Percentiles rank a stretch among this genome's conserved stretches.
phyloP scores from a whole-genome alignment of 2,888 invertebrate genomes.

The Pteria penguin region DNA sequence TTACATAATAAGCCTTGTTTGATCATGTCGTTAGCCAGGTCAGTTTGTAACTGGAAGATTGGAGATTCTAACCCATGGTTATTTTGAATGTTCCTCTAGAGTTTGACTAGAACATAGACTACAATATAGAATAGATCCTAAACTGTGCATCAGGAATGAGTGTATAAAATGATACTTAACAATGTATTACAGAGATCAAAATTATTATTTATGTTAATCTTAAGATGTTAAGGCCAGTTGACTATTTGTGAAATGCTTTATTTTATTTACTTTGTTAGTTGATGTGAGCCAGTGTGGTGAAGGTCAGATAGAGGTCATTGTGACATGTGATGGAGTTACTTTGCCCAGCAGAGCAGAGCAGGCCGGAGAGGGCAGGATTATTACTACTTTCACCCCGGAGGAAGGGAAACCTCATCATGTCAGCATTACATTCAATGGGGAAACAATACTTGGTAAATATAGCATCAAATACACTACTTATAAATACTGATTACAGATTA shows the following conservation, averaged over 20 bases:
- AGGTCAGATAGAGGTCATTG: conserved; percentile 90
- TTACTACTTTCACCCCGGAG: conserved; percentile 92
- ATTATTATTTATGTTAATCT: neutral
- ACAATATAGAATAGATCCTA: too few relatives aligned
- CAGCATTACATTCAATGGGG: conserved; percentile 86
- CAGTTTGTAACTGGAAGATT: too few relatives aligned
- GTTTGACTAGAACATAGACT: too few relatives aligned
- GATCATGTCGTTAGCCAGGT: too few relatives aligned
- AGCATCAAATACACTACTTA: neutral
- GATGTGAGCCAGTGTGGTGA: conserved; percentile 98
- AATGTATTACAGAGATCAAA: neutral
- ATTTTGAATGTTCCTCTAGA: too few relatives aligned
- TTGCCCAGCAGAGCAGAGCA: conserved; percentile 91
- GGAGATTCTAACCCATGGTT: too few relatives aligned
- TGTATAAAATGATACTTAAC: too few relatives aligned
- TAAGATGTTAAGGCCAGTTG: neutral
- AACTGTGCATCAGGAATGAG: too few relatives aligned
- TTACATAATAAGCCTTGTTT: too few relatives aligned
- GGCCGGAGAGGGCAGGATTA: conserved; percentile 86
- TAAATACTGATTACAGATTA: too few relatives aligned
- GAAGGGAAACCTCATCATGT: conserved; percentile 94
- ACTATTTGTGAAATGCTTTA: neutral
- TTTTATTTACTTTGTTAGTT: conserved; percentile 85
- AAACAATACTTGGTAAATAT: conserved; percentile 81
- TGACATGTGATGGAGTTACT: conserved; percentile 86